Conservation (phyloP, 1,140 invertebrate species). For the Atta cephalotes region DNA sequence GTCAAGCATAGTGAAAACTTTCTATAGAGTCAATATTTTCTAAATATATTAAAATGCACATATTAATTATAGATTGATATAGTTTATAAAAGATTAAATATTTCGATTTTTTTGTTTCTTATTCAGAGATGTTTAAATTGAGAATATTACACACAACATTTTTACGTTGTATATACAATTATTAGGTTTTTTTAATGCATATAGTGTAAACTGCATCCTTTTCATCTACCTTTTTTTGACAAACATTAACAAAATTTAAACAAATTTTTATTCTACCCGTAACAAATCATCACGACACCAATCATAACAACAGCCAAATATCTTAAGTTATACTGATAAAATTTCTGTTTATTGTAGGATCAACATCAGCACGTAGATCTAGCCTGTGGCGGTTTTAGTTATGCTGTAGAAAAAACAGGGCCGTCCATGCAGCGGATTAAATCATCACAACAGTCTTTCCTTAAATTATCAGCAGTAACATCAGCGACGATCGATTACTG, state of each 20-base stretch:
- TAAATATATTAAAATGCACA: too few relatives aligned
- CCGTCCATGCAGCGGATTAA: slow-evolving; percentile 50
- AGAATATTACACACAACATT: background rate
- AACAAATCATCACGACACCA: background rate
- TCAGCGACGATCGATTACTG: slow-evolving; percentile 64
- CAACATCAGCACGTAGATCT: slow-evolving; percentile 74
- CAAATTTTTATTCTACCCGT: background rate
- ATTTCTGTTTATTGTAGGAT: slow-evolving; percentile 72
- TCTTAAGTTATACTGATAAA: slow-evolving; percentile 57
- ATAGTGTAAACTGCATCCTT: background rate
- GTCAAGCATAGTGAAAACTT: too few relatives aligned
- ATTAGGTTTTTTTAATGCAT: background rate
- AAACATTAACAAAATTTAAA: slow-evolving; percentile 4
- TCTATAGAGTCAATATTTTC: too few relatives aligned
- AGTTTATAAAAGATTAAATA: too few relatives aligned
- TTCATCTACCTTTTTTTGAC: background rate
- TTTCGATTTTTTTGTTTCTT: too few relatives aligned
- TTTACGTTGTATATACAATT: background rate
- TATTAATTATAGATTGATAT: too few relatives aligned
- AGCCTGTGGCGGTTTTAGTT: slow-evolving; percentile 79
- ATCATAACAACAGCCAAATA: slow-evolving; percentile 32
- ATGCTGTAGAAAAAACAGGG: slow-evolving; percentile 59
- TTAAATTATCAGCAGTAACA: slow-evolving; percentile 61
- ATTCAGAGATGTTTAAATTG: background rate
- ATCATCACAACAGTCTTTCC: slow-evolving; percentile 62